Conservation (phyloP, 2,113 vertebrate species). For the Caloenas nicobarica region DNA sequence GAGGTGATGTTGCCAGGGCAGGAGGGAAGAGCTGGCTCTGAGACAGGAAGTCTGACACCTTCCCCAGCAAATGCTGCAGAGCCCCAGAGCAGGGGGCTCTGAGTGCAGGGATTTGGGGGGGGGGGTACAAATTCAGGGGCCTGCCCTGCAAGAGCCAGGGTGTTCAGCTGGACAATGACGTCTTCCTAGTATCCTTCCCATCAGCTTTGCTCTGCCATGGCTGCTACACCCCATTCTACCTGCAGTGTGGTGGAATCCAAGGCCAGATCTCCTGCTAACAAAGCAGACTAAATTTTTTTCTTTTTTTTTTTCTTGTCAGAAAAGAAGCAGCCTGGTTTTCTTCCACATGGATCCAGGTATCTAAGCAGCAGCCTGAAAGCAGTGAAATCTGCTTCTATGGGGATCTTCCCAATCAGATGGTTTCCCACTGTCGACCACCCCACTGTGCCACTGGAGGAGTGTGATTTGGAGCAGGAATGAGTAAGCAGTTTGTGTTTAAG, state of each 20-base stretch:
- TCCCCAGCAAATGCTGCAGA: neutral
- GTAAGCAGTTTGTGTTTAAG: constrained; percentile 31
- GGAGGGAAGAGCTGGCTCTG: neutral
- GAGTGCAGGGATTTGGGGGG: neutral
- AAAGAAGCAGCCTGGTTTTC: neutral
- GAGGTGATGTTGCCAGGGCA: neutral
- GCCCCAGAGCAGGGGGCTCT: neutral
- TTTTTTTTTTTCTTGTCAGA: neutral
- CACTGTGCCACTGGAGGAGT: neutral
- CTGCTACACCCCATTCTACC: neutral
- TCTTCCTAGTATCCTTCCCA: neutral
- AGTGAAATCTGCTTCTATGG: neutral
- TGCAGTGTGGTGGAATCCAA: fast-evolving
- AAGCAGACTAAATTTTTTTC: neutral
- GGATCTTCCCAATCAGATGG: neutral
- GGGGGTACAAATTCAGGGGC: neutral
- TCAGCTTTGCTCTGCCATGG: neutral
- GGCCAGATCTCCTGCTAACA: neutral
- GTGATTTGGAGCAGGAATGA: neutral
- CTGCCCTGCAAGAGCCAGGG: neutral
- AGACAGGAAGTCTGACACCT: neutral
- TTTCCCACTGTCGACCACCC: neutral
- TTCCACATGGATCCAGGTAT: neutral
- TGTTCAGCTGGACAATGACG: fast-evolving
- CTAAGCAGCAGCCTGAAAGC: neutral